Percentiles rank a stretch among this genome's conserved stretches.
Evolutionary conservation across 2,797 vertebrate genomes (phyloP).

Genomic region (Eremophila alpestris): DNA sequence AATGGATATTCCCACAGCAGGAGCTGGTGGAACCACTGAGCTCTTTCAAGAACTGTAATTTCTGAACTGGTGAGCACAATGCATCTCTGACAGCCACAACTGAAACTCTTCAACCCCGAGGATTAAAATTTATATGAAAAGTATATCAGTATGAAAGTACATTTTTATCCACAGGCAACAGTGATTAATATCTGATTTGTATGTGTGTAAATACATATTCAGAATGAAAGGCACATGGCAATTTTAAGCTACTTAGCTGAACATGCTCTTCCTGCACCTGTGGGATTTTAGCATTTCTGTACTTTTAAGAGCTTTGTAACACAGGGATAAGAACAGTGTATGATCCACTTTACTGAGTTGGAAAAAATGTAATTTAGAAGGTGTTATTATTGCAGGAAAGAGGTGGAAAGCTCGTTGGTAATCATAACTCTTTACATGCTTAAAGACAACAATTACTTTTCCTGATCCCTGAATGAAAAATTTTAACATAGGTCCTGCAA

Average conservation of each 20-base stretch:
- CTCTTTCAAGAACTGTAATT: background rate
- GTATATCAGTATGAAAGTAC: background rate
- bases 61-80: background rate
- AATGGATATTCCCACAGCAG: background rate
- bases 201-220: slow-evolving; percentile 13
- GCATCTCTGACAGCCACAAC: background rate
- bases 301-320: background rate
- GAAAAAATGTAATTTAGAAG: slow-evolving; percentile 27
- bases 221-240: background rate
- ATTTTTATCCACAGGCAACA: slow-evolving; percentile 12
- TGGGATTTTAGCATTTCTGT: background rate
- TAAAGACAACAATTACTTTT: background rate
- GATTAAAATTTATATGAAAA: background rate
- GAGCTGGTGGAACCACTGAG: background rate
- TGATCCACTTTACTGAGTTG: background rate
- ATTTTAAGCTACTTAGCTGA: slow-evolving; percentile 22
- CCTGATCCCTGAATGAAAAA: background rate
- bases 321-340: background rate
- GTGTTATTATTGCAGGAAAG: background rate
- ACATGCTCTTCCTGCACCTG: background rate
- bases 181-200: background rate
- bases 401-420: background rate
- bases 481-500: background rate
- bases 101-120: background rate
- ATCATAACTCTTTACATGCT: background rate